Evolutionary conservation across 2,888 invertebrate genomes (phyloP).

Genomic region (Acrobasis repandana): DNA sequence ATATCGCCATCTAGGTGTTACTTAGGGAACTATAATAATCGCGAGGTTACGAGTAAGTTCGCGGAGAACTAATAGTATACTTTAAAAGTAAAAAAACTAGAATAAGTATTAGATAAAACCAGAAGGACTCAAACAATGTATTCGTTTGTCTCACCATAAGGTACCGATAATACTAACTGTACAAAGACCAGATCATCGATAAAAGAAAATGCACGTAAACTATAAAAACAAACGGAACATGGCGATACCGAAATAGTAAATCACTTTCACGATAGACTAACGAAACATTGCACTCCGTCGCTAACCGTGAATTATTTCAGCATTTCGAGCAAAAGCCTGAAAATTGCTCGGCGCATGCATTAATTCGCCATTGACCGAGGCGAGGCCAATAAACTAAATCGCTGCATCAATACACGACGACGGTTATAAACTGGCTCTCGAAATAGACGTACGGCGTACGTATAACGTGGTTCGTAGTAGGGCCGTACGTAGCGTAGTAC

Average conservation of each 20-base stretch:
- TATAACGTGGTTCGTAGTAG: constrained; percentile 51
- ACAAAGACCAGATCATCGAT: background rate
- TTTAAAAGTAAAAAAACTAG: no score
- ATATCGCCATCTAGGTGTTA: no score
- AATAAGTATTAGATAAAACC: no score
- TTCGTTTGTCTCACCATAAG: no score
- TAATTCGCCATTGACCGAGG: constrained; percentile 36
- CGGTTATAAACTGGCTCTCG: constrained; percentile 50
- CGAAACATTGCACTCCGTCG: constrained; percentile 2
- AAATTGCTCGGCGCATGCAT: constrained; percentile 19
- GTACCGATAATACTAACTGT: no score
- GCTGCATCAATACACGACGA: constrained; percentile 49
- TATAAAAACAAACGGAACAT: background rate
- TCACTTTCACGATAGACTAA: constrained; percentile 11
- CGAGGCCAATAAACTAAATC: constrained; percentile 53
- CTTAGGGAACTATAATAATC: no score
- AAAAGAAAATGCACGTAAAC: background rate
- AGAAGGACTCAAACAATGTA: no score
- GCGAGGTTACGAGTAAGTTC: no score
- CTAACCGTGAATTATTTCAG: constrained; percentile 1
- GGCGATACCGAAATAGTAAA: constrained; percentile 7
- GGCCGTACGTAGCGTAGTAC: constrained; percentile 44
- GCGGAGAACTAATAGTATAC: no score
- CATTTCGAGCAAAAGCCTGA: constrained; percentile 8
- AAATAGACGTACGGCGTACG: constrained; percentile 55